Base-by-base conservation (phyloP, 2,888 invertebrate genomes). In the Trachelus stipa region DNA sequence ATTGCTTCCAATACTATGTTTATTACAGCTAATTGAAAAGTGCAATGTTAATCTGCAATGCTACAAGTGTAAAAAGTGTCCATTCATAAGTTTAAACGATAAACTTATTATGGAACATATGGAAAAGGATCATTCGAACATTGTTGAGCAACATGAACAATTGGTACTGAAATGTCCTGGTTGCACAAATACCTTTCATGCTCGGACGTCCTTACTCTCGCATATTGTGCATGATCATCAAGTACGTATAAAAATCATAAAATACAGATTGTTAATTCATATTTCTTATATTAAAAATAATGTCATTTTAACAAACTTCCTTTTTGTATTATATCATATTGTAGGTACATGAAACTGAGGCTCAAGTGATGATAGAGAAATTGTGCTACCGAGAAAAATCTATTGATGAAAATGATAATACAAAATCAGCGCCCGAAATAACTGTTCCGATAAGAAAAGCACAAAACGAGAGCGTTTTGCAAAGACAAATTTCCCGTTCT, bases 171-270 rank as follows among this genome's bases (percentile, higher is more conserved):
- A 92, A 82, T 96, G 96, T 85, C 95, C 95, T 23, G 95, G 95
- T 12, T 96, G 95, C 87, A 89, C 92, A 1, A 95, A 95, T 87
- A 90, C 94, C 3, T 95, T 95, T 86, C 94, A 94, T 85, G 93
- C 93, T 12, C 93, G 93, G 84, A 93, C 94, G 85, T 94, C 94
- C 0, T 89, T 96, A 0, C 92, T 94, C 83, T 93, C 93, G 9
- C 96, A 96, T 88, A 91, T 96, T 9, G 92, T 94, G 34, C 93
- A 94, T 85, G 95, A 96, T 88, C 96, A 96, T 88, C 94, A 94
- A 89, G 94, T 96, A 92, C 93, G 92, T 68, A 92, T 93, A 78
- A 92, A 93, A 91, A 94, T 1, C 92, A 92, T 81, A 93, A 93
- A 88, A 93, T 95, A 89, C 90, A 94, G 0, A 93, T 93, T 87